Base-by-base conservation (phyloP, 2,888 invertebrate species). In the Hypercompe scribonia region DNA sequence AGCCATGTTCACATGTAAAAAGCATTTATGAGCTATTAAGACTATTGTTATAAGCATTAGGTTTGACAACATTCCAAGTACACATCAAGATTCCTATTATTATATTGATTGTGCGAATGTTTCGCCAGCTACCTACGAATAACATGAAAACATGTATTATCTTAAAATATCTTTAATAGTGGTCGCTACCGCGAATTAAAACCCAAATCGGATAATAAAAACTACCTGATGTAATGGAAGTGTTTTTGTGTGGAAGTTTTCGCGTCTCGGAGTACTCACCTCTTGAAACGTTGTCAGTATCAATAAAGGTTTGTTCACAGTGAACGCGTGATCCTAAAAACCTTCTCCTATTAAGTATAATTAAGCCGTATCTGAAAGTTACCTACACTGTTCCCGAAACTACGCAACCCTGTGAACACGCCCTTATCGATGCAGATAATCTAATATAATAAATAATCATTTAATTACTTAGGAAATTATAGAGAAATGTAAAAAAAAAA, bases 291-390 rank as follows among this genome's bases (percentile, higher is more conserved):
- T 71, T 65, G 65, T 50, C 65, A 61, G n/a, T 34, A 54, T 31
- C 8, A 63, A 39, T 68, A 74, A 75, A 67, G 73, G 61, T 72
- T 39, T 64, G 73, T 70, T 67, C 72, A 78, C 84, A 76, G 70
- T 65, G 39, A 42, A 28, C 46, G 71, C 66, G 46, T 70, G 39
- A 72, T 61, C 33, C n/a, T 34, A 31, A 69, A 58, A 68, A 63
- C 34, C 58, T 39, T 65, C 64, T 68, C 36, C 28, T 31, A 21
- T 42, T 70, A 61, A 64, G 24, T 72, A 68, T 66, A 33, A 42
- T 34, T 61, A 68, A 69, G 61, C 76, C 78, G 84, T 77, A 78
- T 66, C 76, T 46, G 34, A 65, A 66, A 73, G 58, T 67, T 73
- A 46, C 46, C 46, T 46, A 72, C 63, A 42, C 28, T 74, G 70